Percentiles rank a stretch among this genome's conserved stretches.
phyloP scores from a whole-genome alignment of 1,140 invertebrate species.

The Drosophila yakuba region DNA sequence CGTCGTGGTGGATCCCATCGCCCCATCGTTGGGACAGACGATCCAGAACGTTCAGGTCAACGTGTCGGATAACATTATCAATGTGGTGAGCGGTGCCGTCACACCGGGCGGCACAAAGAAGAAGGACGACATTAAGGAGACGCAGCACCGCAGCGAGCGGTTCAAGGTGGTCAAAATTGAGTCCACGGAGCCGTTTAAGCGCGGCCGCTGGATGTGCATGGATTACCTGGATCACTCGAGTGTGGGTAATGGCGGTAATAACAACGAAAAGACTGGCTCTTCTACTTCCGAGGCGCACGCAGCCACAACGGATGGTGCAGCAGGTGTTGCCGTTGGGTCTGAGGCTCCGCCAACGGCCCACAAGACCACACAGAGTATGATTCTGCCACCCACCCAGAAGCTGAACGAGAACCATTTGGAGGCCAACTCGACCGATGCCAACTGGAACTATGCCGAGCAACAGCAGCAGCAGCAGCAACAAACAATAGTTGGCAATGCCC shows the following conservation, averaged over 20 bases:
- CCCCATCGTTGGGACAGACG: conserved; percentile 61
- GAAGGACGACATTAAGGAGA: conserved; percentile 87
- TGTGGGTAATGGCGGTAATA: conserved; percentile 66
- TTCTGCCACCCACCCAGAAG: conserved; percentile 70
- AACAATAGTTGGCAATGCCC: neutral
- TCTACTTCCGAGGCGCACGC: conserved; percentile 43
- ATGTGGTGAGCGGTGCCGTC: conserved; percentile 87
- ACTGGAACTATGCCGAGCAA: conserved; percentile 73
- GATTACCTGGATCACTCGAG: conserved; percentile 95
- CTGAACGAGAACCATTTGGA: conserved; percentile 76
- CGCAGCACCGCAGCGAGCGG: conserved; percentile 92
- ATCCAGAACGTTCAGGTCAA: conserved; percentile 87
- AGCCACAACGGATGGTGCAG: conserved; percentile 27
- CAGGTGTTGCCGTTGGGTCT: conserved; percentile 6
- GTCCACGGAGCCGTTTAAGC: conserved; percentile 96
- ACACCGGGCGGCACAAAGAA: conserved; percentile 86
- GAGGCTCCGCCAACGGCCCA: conserved; percentile 35
- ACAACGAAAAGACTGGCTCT: conserved; percentile 80
- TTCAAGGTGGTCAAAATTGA: conserved; percentile 99
- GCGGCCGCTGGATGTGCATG: conserved; percentile 97
- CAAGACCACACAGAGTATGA: conserved; percentile 83
- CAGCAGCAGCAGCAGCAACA: conserved; percentile 27
- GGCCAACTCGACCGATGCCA: conserved; percentile 71
- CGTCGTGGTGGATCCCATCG: conserved; percentile 89
- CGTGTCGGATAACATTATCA: conserved; percentile 88